Evolutionary conservation across 1,140 invertebrate genomes (phyloP), one percentile per base, ranked within the genome.

Genomic region (Dendrolimus punctatus): DNA sequence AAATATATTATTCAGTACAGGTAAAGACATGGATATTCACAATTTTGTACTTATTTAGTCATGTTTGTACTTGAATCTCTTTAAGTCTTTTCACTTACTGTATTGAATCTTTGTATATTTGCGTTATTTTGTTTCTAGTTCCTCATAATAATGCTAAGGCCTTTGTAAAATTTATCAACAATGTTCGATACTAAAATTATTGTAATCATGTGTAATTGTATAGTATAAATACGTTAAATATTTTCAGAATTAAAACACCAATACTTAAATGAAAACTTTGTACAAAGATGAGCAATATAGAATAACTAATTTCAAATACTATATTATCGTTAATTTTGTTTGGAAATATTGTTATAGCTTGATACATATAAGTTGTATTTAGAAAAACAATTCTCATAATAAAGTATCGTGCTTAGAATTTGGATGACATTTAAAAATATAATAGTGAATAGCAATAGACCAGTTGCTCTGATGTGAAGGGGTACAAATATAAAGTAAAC

Each of bases 241-340:
- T 79, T 75, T 84, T 80, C 70, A 69, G 68, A 82, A 77, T 73
- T 76, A 73, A 59, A 82, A 84, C 80, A 86, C 83, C 83, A 86
- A 86, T 78, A 79, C 70, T 73, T 77, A 60, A 80, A 23, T 68
- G 76, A 78, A 78, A 86, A 86, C 80, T 81, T 82, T 84, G 80
- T 84, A 84, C 82, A 84, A 84, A 84, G 68, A 77, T 74, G 76
- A 85, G 82, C 82, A 85, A 86, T 86, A 86, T 86, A 84, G 77
- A 72, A 73, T 77, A 80, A 64, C 80, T 74, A 73, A 67, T 72
- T 57, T 80, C 57, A 80, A 76, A 79, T 76, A 71, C 74, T 71
- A 77, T 49, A 49, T 36, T 72, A 65, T 66, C 63, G 72, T 79
- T 82, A 76, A 77, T 76, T 76, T 80, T 76, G 70, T 70, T 73